Evolutionary conservation across 2,888 invertebrate genomes (phyloP).

Genomic region (Proisotoma minuta): DNA sequence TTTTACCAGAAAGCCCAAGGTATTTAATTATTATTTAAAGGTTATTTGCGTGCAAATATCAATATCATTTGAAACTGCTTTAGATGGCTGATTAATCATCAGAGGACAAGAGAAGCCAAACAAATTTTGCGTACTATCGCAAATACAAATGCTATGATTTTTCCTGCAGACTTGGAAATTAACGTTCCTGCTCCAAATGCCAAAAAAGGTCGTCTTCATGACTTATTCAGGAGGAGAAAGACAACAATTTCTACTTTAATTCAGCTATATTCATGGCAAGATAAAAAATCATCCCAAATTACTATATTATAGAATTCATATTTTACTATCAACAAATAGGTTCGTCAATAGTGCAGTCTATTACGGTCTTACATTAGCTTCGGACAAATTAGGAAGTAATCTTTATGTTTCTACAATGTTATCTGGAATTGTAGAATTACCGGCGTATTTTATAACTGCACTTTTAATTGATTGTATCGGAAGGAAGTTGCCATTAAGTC

Average conservation of each 20-base stretch:
- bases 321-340: no score
- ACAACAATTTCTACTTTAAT: constrained; percentile 31
- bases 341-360: constrained; percentile 48
- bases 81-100: constrained; percentile 47
- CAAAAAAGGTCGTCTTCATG: constrained; percentile 23
- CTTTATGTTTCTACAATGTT: constrained; percentile 47
- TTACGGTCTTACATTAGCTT: constrained; percentile 48
- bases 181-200: constrained; percentile 38
- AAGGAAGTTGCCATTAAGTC: constrained; percentile 45
- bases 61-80: no score
- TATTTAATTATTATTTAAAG: no score
- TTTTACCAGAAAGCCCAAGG: constrained; percentile 46
- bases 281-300: no score
- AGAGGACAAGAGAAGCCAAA: constrained; percentile 42
- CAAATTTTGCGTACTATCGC: constrained; percentile 41
- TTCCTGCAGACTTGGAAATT: constrained; percentile 39
- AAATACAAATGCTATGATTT: constrained; percentile 39
- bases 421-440: constrained; percentile 48
- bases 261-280: constrained; percentile 47
- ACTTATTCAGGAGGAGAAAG: constrained; percentile 28
- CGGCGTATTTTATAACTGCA: constrained; percentile 47
- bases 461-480: constrained; percentile 44
- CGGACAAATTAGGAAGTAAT: constrained; percentile 46
- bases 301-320: not conserved
- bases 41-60: no score